phyloP scores from a whole-genome alignment of 2,888 invertebrate species.

The Plebejus anna region DNA sequence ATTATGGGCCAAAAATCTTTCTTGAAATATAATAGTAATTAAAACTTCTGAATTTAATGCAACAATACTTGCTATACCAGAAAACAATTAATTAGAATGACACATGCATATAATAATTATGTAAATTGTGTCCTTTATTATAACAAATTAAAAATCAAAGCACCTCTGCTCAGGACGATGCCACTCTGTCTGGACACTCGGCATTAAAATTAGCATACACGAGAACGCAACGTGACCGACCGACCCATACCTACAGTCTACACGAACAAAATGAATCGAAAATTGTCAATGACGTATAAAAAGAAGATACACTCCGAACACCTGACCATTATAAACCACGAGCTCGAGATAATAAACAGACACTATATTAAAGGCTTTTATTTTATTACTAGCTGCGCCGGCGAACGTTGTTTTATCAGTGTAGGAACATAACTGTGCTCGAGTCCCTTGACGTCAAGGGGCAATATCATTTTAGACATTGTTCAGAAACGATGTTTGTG shows the following conservation, averaged over 20 bases:
- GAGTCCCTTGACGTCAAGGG: too few relatives aligned
- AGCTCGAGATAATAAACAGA: conserved; percentile 54
- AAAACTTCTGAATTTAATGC: too few relatives aligned
- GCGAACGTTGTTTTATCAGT: background rate
- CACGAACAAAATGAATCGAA: conserved; percentile 57
- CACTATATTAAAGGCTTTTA: conserved; percentile 37
- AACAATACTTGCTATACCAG: too few relatives aligned
- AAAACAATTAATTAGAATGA: too few relatives aligned
- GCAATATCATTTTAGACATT: background rate
- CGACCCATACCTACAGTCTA: conserved; percentile 45
- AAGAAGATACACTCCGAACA: conserved; percentile 52
- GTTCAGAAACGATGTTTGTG: background rate
- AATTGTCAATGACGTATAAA: conserved; percentile 61
- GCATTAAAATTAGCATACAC: conserved; percentile 58
- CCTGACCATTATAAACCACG: conserved; percentile 54
- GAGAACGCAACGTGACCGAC: conserved; percentile 55
- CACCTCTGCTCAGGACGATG: conserved; percentile 46
- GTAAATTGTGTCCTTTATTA: background rate
- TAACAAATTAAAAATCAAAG: conserved; percentile 30
- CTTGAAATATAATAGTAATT: too few relatives aligned
- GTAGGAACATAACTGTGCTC: background rate
- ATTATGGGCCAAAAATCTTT: too few relatives aligned
- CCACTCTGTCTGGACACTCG: conserved; percentile 68
- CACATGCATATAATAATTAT: background rate
- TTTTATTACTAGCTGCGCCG: background rate